A percentile compares a stretch with the other conserved stretches of the same genome.
Evolutionary conservation across 2,888 invertebrate genomes (phyloP).

Genomic region (Eupithecia centaureata): DNA sequence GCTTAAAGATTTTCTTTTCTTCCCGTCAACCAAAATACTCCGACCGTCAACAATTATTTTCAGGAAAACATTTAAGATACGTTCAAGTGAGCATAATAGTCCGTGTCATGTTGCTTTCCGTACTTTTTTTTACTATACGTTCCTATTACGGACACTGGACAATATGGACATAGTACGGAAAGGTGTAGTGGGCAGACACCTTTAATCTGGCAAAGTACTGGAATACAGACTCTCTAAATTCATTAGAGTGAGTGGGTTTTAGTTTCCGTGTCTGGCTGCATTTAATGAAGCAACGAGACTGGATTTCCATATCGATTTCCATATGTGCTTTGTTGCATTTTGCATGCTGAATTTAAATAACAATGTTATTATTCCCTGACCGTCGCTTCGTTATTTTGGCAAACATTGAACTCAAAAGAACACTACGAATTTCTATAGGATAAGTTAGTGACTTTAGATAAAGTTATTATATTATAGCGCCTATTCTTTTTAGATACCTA

Average conservation of each 20-base stretch:
- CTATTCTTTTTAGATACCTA: too few relatives aligned
- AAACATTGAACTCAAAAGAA: not conserved
- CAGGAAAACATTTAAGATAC: too few relatives aligned
- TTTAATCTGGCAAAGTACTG: slow-evolving; percentile 4
- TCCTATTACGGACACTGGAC: too few relatives aligned
- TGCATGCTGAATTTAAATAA: slow-evolving; percentile 5
- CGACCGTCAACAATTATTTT: too few relatives aligned
- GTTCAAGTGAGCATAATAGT: too few relatives aligned
- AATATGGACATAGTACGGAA: too few relatives aligned
- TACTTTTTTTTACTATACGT: too few relatives aligned
- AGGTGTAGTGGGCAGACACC: too few relatives aligned
- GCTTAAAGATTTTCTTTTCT: too few relatives aligned
- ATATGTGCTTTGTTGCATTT: not conserved
- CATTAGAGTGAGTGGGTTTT: slow-evolving; percentile 34
- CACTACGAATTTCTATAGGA: not conserved
- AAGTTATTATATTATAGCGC: too few relatives aligned
- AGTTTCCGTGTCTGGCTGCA: slow-evolving; percentile 27
- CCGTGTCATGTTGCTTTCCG: too few relatives aligned
- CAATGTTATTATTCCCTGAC: not conserved
- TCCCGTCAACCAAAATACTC: too few relatives aligned
- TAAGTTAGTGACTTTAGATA: not conserved
- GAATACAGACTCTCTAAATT: slow-evolving; percentile 26
- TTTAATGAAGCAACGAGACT: slow-evolving; percentile 29
- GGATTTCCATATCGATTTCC: slow-evolving; percentile 21
- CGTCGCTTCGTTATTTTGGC: not conserved